These are phyloP conservation scores for Pimpla rufipes DNA, from an alignment of 2,888 invertebrate genomes.

Conservation along the genomic window DNA sequence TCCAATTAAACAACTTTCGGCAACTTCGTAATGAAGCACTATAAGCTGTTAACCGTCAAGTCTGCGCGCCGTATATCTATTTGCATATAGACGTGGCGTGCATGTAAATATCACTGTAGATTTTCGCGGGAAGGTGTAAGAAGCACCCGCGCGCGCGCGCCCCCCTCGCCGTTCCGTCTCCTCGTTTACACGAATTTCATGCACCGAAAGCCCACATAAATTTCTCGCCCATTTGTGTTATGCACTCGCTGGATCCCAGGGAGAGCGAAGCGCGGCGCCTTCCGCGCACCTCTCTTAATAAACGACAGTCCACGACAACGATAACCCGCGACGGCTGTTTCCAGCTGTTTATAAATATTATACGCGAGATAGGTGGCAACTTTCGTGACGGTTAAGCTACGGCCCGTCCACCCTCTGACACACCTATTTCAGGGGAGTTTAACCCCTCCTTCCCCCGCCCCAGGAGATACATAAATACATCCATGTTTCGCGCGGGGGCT, in stretches of 20 bases:
- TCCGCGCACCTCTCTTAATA: not conserved
- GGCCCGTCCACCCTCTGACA: not conserved
- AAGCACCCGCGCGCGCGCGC: not conserved
- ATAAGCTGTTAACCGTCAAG: not conserved
- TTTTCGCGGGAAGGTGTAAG: not conserved
- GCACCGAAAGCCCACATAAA: conserved; percentile 19
- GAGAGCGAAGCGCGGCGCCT: not conserved
- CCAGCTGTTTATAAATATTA: conserved; percentile 28
- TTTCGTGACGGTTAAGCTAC: conserved; percentile 37
- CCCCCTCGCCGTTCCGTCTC: not conserved
- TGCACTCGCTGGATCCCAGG: not conserved
- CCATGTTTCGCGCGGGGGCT: conserved; percentile 20
- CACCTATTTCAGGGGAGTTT: not conserved
- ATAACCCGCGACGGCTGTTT: not conserved
- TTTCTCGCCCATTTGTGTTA: conserved; percentile 22
- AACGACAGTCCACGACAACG: not conserved
- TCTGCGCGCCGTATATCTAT: not conserved
- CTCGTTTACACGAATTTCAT: conserved; percentile 16
- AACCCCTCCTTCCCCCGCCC: not conserved
- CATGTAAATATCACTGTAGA: not conserved
- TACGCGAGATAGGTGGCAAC: conserved; percentile 32
- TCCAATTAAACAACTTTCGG: conserved; percentile 37
- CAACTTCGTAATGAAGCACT: conserved; percentile 45
- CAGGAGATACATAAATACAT: conserved; percentile 46
- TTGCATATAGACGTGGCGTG: not conserved